These are phyloP conservation scores for Mastomys coucha DNA, from an alignment of 2,113 vertebrate species.

Conservation along the genomic window DNA sequence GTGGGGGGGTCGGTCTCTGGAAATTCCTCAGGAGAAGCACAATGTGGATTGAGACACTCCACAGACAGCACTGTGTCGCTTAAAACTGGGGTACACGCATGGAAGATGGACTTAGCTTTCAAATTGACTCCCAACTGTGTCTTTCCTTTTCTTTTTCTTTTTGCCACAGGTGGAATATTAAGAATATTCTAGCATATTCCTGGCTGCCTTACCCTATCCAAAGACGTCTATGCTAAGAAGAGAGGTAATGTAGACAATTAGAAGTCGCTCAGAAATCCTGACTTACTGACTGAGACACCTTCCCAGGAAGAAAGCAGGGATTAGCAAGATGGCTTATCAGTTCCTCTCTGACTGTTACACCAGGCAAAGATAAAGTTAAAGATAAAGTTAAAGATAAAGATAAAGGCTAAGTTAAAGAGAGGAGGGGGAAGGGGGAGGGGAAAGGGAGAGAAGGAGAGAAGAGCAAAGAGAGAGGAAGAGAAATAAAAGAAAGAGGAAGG, in stretches of 20 bases:
- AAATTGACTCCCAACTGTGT: neutral
- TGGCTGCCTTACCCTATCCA: constrained; percentile 75
- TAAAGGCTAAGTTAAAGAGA: neutral
- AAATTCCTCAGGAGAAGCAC: constrained; percentile 49
- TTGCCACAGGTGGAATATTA: neutral
- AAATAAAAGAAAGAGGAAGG: neutral
- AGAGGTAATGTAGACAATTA: constrained; percentile 10
- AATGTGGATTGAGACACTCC: constrained; percentile 16
- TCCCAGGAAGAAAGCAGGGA: constrained; percentile 60
- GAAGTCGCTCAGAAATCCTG: constrained; percentile 24
- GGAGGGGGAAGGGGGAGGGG: neutral
- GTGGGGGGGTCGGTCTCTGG: constrained; percentile 33
- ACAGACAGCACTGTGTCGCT: neutral
- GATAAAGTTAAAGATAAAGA: constrained; percentile 38
- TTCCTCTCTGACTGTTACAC: neutral
- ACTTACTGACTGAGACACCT: constrained; percentile 42
- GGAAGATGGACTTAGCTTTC: neutral
- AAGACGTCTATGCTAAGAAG: constrained; percentile 71
- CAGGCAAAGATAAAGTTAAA: neutral
- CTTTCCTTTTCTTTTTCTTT: neutral
- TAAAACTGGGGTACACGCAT: neutral
- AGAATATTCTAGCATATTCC: constrained; percentile 68
- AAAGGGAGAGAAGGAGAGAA: neutral
- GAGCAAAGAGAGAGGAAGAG: neutral
- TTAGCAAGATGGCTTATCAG: constrained; percentile 41